Conservation (phyloP, 2,113 vertebrate genomes). For the Desmodus rotundus region DNA sequence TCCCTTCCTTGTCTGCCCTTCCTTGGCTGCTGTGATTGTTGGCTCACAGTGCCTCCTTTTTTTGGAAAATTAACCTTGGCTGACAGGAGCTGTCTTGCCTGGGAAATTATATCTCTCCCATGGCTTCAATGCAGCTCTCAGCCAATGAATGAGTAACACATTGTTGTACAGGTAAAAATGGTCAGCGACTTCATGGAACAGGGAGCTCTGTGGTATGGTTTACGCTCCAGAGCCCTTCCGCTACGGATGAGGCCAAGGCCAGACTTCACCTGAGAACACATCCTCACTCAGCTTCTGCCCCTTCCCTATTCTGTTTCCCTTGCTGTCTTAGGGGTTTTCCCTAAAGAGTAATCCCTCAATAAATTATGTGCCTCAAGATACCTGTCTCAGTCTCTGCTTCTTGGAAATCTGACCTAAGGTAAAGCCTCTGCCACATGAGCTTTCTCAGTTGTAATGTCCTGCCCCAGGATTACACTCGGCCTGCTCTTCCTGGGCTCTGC, state of each 20-base stretch:
- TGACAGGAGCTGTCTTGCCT: neutral
- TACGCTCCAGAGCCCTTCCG: neutral
- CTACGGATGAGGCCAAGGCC: neutral
- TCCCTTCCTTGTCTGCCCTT: neutral
- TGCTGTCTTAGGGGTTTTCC: neutral
- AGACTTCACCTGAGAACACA: neutral
- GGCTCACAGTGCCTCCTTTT: neutral
- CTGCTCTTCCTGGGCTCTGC: neutral
- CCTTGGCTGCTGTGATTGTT: neutral
- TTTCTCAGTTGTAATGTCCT: neutral
- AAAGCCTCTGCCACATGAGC: neutral
- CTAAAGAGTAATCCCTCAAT: neutral
- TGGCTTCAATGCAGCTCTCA: neutral
- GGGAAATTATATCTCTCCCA: neutral
- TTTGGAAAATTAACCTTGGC: neutral
- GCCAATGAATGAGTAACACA: neutral
- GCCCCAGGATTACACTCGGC: neutral
- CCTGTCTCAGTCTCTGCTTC: neutral
- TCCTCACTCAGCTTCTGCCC: neutral
- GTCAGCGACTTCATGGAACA: neutral
- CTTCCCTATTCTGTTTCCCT: neutral
- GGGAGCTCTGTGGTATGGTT: neutral
- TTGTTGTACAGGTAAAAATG: neutral
- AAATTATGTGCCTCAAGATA: neutral
- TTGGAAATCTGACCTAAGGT: neutral